Evolutionary conservation across 2,113 vertebrate species (phyloP), one percentile per base, ranked within the genome.

Genomic region (Felis chaus): DNA sequence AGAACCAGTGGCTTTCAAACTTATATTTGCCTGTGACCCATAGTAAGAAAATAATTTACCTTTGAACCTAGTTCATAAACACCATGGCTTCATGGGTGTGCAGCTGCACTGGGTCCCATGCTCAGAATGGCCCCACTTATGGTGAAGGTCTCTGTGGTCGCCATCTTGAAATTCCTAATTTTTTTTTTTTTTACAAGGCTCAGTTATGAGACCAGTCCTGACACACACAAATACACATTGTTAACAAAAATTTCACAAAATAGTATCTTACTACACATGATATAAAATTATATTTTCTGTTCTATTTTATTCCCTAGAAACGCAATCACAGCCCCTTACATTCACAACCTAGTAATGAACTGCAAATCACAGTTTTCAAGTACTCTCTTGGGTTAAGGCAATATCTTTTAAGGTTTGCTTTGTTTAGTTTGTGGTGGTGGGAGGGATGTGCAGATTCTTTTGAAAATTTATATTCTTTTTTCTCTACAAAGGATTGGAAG

Each of bases 251-350:
- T 88, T 92, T 65, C 61, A 78, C 50, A 14, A 41, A 88, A 92
- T 13, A 61, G 3, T 61, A 91, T 57, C 69, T 88, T 83, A 92
- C 33, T n/a, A 69, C 31, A 25, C 18, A n/a, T 78, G 27, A 88
- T 57, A 53, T 79, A 92, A 92, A 76, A 89, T 69, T 61, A 33
- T 74, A 69, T 83, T 88, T 41, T 76, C 78, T 87, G 6, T n/a
- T 79, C 19, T 68, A 3, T n/a, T 84, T 55, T 61, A n/a, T 84
- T 63, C 73, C 48, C 61, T 23, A n/a, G 48, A 76, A 91, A 87
- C 21, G 27, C 83, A 79, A 53, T 31, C 73, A n/a, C 55, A 74
- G n/a, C 11, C 53, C 25, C 6, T 81, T 65, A 86, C 5, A 65
- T 55, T 86, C 50, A 90, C 36, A 94, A 48, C 36, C 65, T 61